Percentiles rank a stretch among this genome's conserved stretches.
phyloP scores from a whole-genome alignment of 2,113 vertebrate genomes.

The Neolamprologus modestus region DNA sequence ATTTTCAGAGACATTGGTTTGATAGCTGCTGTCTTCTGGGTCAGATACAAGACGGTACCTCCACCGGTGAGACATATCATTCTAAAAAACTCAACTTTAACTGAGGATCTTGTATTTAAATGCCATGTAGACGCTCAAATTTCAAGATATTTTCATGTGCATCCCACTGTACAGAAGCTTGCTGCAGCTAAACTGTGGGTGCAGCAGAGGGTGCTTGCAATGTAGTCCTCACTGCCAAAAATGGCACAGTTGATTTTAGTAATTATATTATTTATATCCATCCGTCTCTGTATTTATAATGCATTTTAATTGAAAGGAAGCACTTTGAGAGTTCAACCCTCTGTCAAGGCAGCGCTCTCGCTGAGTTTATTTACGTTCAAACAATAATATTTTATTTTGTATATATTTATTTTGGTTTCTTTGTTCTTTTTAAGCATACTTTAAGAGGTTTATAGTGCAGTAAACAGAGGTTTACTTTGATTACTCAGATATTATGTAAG shows the following conservation, averaged over 20 bases:
- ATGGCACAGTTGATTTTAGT: neutral
- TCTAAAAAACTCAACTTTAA: neutral
- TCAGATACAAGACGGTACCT: conserved; percentile 93
- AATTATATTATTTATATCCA: neutral
- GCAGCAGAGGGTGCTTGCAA: neutral
- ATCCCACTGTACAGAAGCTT: neutral
- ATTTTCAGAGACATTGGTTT: conserved; percentile 86
- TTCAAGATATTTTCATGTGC: neutral
- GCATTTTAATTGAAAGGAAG: neutral
- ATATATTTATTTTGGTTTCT: fast-evolving
- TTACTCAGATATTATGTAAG: neutral
- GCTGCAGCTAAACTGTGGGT: neutral
- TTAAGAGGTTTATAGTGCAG: neutral
- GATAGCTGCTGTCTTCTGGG: conserved; percentile 94
- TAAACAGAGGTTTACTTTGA: neutral
- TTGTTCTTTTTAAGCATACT: neutral
- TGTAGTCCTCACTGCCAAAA: neutral
- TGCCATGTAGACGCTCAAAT: neutral
- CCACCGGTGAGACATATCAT: conserved; percentile 80
- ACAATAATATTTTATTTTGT: neutral
- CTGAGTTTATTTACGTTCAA: neutral
- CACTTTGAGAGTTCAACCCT: fast-evolving
- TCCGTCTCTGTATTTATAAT: neutral
- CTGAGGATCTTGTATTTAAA: neutral
- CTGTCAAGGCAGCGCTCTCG: fast-evolving